A percentile compares a stretch with the other conserved stretches of the same genome.
These are phyloP conservation scores for Brachionichthys hirsutus DNA, from an alignment of 2,113 vertebrate genomes.

Conservation along the genomic window DNA sequence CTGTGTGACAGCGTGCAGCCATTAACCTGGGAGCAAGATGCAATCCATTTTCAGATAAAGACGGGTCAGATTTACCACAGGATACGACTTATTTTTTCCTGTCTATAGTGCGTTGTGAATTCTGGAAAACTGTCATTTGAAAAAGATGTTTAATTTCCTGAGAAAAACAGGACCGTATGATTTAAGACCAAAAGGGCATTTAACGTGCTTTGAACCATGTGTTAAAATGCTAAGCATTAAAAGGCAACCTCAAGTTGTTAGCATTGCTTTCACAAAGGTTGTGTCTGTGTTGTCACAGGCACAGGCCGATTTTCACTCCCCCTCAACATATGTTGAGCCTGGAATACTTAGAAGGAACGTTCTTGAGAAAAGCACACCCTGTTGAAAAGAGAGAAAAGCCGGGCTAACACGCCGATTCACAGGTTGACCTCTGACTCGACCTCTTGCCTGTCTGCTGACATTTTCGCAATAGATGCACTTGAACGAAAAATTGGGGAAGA, in stretches of 20 bases:
- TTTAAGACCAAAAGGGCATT: slow-evolving; percentile 20
- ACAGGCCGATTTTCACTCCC: slow-evolving; percentile 47
- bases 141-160: slow-evolving; percentile 24
- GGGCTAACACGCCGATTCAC: slow-evolving; percentile 63
- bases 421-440: slow-evolving; percentile 70
- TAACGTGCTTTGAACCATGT: slow-evolving; percentile 9
- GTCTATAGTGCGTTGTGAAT: slow-evolving; percentile 11
- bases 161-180: slow-evolving; percentile 3
- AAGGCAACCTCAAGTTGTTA: slow-evolving; percentile 17
- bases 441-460: slow-evolving; percentile 79
- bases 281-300: slow-evolving; percentile 50
- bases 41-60: slow-evolving; percentile 46
- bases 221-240: slow-evolving; percentile 22
- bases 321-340: slow-evolving; percentile 46
- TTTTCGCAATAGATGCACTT: slow-evolving; percentile 77
- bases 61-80: slow-evolving; percentile 50
- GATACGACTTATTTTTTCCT: slow-evolving; percentile 49
- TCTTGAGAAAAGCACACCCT: slow-evolving; percentile 75
- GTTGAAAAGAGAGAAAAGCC: slow-evolving; percentile 75
- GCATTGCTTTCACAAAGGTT: slow-evolving; percentile 45
- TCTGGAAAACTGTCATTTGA: slow-evolving; percentile 15
- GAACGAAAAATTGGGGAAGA: slow-evolving; percentile 64
- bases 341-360: slow-evolving; percentile 61
- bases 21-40: slow-evolving; percentile 72
- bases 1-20: slow-evolving; percentile 73